phyloP scores from a whole-genome alignment of 2,888 invertebrate species.

The Harpalus rufipes region DNA sequence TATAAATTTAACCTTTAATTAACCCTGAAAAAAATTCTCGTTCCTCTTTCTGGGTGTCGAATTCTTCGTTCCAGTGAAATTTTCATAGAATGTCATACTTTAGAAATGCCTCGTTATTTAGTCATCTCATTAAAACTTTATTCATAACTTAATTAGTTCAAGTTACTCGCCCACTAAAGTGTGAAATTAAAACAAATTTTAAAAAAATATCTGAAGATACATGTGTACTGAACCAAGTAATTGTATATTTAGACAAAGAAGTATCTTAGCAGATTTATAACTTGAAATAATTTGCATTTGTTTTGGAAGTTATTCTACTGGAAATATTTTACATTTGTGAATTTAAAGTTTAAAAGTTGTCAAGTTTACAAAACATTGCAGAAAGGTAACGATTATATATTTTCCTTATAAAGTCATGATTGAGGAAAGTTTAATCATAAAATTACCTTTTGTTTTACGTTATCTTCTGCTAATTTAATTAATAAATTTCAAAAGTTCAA shows the following conservation, averaged over 20 bases:
- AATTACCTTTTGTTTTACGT: not conserved
- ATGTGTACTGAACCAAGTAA: slow-evolving; percentile 43
- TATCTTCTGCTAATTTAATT: not conserved
- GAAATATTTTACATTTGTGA: slow-evolving; percentile 4
- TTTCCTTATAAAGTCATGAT: not conserved
- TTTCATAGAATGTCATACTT: slow-evolving; percentile 51
- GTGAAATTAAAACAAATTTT: slow-evolving; percentile 39
- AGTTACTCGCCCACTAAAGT: slow-evolving; percentile 41
- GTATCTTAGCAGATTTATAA: slow-evolving; percentile 25
- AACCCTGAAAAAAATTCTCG: too few relatives aligned
- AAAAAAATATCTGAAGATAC: slow-evolving; percentile 19
- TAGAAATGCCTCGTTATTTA: slow-evolving; percentile 33
- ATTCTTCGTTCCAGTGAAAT: slow-evolving; percentile 10
- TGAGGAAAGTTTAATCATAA: not conserved
- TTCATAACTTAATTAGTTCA: slow-evolving; percentile 24
- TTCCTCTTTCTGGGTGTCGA: too few relatives aligned
- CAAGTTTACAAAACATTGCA: slow-evolving; percentile 5
- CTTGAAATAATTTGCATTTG: slow-evolving; percentile 33
- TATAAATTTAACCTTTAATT: too few relatives aligned
- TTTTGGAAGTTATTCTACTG: not conserved
- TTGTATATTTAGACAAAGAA: slow-evolving; percentile 20
- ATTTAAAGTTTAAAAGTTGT: slow-evolving; percentile 16
- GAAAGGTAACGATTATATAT: not conserved
- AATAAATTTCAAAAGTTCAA: not conserved
- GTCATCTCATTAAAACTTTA: slow-evolving; percentile 56